Percentiles rank a stretch among this genome's conserved stretches.
Conservation (phyloP, 2,113 vertebrate species). For the Corvus moneduloides region DNA sequence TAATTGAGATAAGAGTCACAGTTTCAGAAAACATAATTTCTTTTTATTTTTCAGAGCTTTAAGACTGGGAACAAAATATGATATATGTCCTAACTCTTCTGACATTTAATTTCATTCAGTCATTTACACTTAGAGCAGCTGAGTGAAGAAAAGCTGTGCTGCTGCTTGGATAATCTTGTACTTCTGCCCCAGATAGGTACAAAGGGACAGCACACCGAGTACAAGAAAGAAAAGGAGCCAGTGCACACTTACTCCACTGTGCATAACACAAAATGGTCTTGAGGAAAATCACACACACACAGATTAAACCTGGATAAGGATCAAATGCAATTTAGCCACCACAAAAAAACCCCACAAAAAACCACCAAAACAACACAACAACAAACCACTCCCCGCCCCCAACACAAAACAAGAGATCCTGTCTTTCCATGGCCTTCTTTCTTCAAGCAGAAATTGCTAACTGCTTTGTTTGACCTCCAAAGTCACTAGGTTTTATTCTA, state of each 20-base stretch:
- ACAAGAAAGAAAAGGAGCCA: background rate
- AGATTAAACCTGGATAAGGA: background rate
- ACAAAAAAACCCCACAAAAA: background rate
- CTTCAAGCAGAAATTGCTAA: background rate
- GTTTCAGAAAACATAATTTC: background rate
- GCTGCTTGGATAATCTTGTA: background rate
- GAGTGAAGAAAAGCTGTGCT: background rate
- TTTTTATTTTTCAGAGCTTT: background rate
- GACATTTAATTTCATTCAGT: background rate
- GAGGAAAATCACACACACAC: background rate
- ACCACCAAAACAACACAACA: background rate
- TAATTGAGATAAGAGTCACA: constrained; percentile 27
- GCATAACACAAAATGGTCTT: background rate
- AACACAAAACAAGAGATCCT: background rate
- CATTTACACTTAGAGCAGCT: background rate
- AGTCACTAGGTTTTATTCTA: background rate
- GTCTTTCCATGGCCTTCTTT: background rate
- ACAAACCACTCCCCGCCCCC: too few relatives aligned
- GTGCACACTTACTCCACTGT: background rate
- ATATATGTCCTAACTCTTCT: background rate
- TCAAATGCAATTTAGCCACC: background rate
- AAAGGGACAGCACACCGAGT: background rate
- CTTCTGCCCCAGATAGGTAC: background rate
- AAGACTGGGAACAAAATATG: background rate
- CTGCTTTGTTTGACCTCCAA: background rate